These are phyloP conservation scores for Erinaceus europaeus DNA, from an alignment of 2,113 vertebrate species.

Conservation along the genomic window DNA sequence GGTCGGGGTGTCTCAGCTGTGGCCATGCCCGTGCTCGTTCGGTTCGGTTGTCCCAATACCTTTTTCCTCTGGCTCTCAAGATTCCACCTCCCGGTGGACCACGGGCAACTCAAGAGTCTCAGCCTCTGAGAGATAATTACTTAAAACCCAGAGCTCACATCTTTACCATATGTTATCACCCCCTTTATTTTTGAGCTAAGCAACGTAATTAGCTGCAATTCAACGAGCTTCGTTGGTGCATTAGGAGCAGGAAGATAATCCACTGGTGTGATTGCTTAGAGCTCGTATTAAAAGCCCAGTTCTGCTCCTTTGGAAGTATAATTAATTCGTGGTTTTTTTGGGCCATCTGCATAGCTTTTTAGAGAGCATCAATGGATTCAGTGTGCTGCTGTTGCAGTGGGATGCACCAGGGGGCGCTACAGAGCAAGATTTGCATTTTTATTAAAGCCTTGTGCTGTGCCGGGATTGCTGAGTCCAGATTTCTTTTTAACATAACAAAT, in stretches of 20 bases:
- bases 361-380: neutral
- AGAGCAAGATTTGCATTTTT: neutral
- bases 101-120: too few species aligned
- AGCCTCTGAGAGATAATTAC: too few species aligned
- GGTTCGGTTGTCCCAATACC: too few species aligned
- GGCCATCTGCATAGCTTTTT: neutral
- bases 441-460: neutral
- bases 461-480: neutral
- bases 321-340: constrained; percentile 61
- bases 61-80: too few species aligned
- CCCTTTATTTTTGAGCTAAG: constrained; percentile 52
- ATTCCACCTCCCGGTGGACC: too few species aligned
- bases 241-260: constrained; percentile 51
- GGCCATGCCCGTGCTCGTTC: too few species aligned
- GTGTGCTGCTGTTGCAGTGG: neutral
- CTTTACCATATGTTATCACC: neutral
- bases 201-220: constrained; percentile 63
- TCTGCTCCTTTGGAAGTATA: constrained; percentile 46
- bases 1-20: too few species aligned
- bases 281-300: constrained; percentile 39
- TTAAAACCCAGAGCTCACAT: too few species aligned
- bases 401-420: neutral
- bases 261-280: constrained; percentile 48
- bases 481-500: neutral
- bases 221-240: constrained; percentile 46